Conservation (phyloP, 2,113 vertebrate species). For the Physeter macrocephalus region DNA sequence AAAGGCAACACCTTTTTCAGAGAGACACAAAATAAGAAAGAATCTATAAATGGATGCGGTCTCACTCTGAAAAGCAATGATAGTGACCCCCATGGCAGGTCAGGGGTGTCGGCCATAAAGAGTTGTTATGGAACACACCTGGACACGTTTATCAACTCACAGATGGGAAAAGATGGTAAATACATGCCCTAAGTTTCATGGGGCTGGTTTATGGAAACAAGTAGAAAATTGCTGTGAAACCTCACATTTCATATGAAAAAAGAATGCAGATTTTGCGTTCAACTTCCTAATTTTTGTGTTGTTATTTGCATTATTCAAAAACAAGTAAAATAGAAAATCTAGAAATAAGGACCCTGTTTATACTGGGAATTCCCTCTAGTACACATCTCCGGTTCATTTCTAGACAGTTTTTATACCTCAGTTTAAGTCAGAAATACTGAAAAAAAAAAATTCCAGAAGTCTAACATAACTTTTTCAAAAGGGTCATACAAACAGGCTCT, state of each 20-base stretch:
- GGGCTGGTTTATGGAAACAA: not conserved
- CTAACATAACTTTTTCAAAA: not conserved
- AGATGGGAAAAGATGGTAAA: not conserved
- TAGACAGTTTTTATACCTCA: not conserved
- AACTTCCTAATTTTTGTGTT: not conserved
- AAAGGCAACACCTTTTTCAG: not conserved
- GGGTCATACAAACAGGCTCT: not conserved
- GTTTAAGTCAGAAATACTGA: not conserved
- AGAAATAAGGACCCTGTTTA: not conserved
- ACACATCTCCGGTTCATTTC: not conserved
- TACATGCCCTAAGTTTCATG: not conserved
- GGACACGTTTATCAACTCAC: not conserved
- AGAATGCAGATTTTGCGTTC: not conserved
- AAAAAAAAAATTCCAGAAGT: not conserved
- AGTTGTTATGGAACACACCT: not conserved
- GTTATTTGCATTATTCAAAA: not conserved
- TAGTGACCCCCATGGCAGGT: not conserved
- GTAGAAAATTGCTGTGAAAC: not conserved
- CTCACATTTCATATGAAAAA: not conserved
- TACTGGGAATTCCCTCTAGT: not conserved
- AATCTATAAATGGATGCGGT: not conserved
- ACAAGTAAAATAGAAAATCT: not conserved
- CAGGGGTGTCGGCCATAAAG: not conserved
- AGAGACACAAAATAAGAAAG: not conserved
- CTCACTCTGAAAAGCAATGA: not conserved